Base-by-base conservation (phyloP, 53 echinoderm and acorn worm genomes). In the Luidia sarsii region DNA sequence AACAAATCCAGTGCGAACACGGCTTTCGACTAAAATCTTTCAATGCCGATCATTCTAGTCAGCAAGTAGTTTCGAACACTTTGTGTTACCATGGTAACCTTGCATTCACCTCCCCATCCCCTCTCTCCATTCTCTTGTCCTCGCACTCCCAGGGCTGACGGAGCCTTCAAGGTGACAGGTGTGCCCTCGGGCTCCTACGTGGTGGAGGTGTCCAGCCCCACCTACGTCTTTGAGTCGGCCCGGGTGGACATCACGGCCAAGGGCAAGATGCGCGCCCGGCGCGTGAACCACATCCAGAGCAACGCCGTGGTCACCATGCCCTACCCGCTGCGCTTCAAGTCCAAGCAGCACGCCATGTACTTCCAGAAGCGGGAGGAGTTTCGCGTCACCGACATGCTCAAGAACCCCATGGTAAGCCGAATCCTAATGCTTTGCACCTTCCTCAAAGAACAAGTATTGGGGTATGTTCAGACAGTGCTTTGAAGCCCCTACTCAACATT, bases 381-480 rank as follows among this genome's bases (percentile, higher is more conserved):
- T 45, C 54, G 67, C 45, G 72, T 96, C 9, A 86, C 90, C 33
- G 96, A 96, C 89, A 88, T 93, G 60, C 74, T 96, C 14, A 96
- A 92, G 62, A 96, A 93, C 43, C 96, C 96, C 50, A 96, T 96
- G 93, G 96, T 96, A 25, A n/a, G n/a, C n/a, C n/a, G n/a, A n/a
- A n/a, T n/a, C n/a, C n/a, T n/a, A n/a, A n/a, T n/a, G n/a, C n/a
- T n/a, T n/a, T n/a, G n/a, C n/a, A n/a, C n/a, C n/a, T n/a, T n/a
- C n/a, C n/a, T n/a, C n/a, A n/a, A n/a, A n/a, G n/a, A n/a, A n/a
- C n/a, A n/a, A n/a, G n/a, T n/a, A n/a, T n/a, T n/a, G n/a, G n/a
- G n/a, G n/a, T n/a, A n/a, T n/a, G n/a, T n/a, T n/a, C n/a, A n/a
- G n/a, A n/a, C n/a, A n/a, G n/a, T n/a, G n/a, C n/a, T n/a, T n/a